Evolutionary conservation across 1,140 invertebrate genomes (phyloP).

Genomic region (Protaetia brevitarsis): DNA sequence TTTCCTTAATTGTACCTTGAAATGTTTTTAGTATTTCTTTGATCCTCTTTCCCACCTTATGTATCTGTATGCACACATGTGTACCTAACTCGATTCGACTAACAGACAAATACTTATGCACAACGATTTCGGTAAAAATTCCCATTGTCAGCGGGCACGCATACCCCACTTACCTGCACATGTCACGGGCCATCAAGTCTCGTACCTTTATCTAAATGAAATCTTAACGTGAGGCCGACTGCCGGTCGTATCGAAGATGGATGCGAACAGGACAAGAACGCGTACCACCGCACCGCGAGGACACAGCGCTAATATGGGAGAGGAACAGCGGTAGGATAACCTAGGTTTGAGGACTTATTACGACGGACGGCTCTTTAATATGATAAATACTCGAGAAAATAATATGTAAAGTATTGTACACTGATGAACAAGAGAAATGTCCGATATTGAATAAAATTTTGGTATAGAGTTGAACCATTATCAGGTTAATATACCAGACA

Average conservation of each 20-base stretch:
- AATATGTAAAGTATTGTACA: too few species aligned
- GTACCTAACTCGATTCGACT: too few species aligned
- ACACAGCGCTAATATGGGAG: not conserved
- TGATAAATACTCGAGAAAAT: conserved; percentile 45
- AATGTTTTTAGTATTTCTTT: too few species aligned
- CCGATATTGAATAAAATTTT: too few species aligned
- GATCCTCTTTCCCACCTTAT: too few species aligned
- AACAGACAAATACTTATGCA: too few species aligned
- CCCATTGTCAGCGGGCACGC: conserved; percentile 36
- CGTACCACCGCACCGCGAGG: not conserved
- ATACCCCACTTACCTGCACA: conserved; percentile 36
- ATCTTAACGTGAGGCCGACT: conserved; percentile 36
- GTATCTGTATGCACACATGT: not conserved
- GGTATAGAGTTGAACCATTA: too few species aligned
- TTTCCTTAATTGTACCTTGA: too few species aligned
- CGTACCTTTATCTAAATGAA: conserved; percentile 42
- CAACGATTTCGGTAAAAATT: conserved; percentile 34
- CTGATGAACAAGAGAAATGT: too few species aligned
- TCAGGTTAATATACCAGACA: too few species aligned
- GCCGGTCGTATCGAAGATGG: conserved; percentile 18
- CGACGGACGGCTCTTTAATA: conserved; percentile 36
- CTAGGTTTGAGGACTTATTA: not conserved
- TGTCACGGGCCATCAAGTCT: conserved; percentile 38
- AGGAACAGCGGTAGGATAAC: not conserved
- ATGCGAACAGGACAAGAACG: not conserved